phyloP scores from a whole-genome alignment of 30 jellyfish, hydroid and myxozoan species.

The Clytia hemisphaerica region DNA sequence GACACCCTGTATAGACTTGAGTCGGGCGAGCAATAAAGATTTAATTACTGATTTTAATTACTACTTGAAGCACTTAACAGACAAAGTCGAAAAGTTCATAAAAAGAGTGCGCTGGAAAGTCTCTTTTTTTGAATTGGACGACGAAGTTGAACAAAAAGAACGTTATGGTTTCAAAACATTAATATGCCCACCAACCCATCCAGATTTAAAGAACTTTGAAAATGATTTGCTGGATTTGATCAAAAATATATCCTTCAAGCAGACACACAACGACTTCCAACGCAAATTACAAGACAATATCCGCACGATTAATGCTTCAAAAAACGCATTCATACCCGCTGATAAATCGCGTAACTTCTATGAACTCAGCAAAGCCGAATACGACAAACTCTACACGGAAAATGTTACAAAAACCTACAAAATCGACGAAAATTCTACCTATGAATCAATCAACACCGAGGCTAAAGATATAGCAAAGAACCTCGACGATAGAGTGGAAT shows the following conservation, averaged over 20 bases:
- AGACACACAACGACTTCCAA: constrained; percentile 11
- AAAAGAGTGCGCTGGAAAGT: constrained; percentile 70
- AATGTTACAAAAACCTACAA: constrained; percentile 25
- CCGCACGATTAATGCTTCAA: not conserved
- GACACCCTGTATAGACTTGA: too few relatives aligned
- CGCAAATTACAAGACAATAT: constrained; percentile 15
- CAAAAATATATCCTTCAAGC: constrained; percentile 19
- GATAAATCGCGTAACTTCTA: constrained; percentile 39
- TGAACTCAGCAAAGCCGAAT: constrained; percentile 1
- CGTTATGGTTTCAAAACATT: constrained; percentile 26
- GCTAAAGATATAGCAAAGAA: constrained; percentile 19
- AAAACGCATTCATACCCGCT: constrained; percentile 24
- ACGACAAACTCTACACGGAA: constrained; percentile 12
- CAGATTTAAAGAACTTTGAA: constrained; percentile 22
- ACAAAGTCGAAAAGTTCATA: constrained; percentile 32
- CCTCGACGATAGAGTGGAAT: constrained; percentile 29
- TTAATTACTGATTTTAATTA: too few relatives aligned
- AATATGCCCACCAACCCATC: constrained; percentile 40
- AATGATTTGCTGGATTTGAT: constrained; percentile 30
- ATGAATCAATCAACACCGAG: constrained; percentile 3
- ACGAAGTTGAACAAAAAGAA: not conserved
- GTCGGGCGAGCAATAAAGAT: too few relatives aligned
- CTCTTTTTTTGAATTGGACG: not conserved
- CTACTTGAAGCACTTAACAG: constrained; percentile 15
- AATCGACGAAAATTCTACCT: not conserved